Percentiles rank a stretch among this genome's conserved stretches.
Conservation (phyloP, 2,888 invertebrate genomes). For the Acleris sparsana region DNA sequence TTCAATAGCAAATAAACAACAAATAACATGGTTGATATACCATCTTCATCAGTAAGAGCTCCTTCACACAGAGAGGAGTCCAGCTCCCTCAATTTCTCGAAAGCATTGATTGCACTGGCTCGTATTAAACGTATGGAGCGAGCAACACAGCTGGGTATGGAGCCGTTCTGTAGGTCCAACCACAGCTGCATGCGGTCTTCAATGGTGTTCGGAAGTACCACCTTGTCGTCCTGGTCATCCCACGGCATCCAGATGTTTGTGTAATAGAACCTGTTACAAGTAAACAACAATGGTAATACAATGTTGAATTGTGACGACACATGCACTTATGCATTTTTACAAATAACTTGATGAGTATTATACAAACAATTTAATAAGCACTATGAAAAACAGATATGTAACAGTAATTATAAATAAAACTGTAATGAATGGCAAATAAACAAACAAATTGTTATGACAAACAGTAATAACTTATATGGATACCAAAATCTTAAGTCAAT, state of each 20-base stretch:
- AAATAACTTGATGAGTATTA: too few species aligned
- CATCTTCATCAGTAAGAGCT: conserved; percentile 71
- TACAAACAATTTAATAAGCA: too few species aligned
- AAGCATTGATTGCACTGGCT: conserved; percentile 71
- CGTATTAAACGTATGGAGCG: conserved; percentile 63
- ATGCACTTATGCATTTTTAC: too few species aligned
- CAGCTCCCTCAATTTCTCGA: conserved; percentile 65
- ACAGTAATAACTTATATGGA: not conserved
- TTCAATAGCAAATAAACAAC: not conserved
- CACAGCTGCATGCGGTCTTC: conserved; percentile 77
- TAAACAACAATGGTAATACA: not conserved
- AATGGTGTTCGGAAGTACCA: conserved; percentile 72
- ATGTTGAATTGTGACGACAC: too few species aligned
- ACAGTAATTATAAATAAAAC: too few species aligned
- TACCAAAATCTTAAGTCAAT: too few species aligned
- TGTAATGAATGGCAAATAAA: too few species aligned
- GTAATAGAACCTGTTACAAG: conserved; percentile 83
- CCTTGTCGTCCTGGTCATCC: conserved; percentile 86
- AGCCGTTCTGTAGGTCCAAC: conserved; percentile 70
- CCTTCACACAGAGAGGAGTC: conserved; percentile 73
- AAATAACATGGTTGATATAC: conserved; percentile 47
- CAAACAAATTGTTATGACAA: too few species aligned
- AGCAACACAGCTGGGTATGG: conserved; percentile 65
- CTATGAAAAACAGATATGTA: too few species aligned
- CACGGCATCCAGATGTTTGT: conserved; percentile 88